Conservation (phyloP, 2,888 invertebrate species). For the Embidobia sp. region DNA sequence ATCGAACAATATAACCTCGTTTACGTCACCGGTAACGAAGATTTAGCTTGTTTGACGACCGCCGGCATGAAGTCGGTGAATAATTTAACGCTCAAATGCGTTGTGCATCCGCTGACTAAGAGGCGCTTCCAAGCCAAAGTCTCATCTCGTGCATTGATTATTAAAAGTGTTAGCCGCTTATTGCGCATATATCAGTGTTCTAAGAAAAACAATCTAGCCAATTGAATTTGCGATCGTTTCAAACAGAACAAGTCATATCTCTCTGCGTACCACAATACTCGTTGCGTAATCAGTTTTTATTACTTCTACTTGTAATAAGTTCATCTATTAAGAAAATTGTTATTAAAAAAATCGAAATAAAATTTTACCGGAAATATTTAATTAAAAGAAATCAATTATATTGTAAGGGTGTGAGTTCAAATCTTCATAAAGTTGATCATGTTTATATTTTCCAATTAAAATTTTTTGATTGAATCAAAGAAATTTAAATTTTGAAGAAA, state of each 20-base stretch:
- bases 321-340: slow-evolving; percentile 1
- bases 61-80: too few species aligned
- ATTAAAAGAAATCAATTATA: background rate
- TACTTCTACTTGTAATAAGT: slow-evolving; percentile 11
- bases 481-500: too few species aligned
- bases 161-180: slow-evolving; percentile 23
- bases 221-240: slow-evolving; percentile 23
- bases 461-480: too few species aligned
- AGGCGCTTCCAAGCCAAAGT: slow-evolving; percentile 14
- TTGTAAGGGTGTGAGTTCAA: background rate
- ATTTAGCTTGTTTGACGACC: slow-evolving; percentile 1
- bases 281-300: slow-evolving; percentile 31
- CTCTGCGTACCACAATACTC: background rate
- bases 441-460: too few species aligned
- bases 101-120: slow-evolving; percentile 22
- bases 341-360: too few species aligned
- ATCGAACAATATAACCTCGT: slow-evolving; percentile 14
- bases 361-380: too few species aligned
- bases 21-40: slow-evolving; percentile 3
- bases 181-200: slow-evolving; percentile 28
- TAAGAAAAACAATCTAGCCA: slow-evolving; percentile 24
- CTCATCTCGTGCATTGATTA: slow-evolving; percentile 23
- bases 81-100: slow-evolving; percentile 28
- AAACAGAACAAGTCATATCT: too few species aligned
- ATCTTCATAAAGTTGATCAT: background rate